Evolutionary conservation across 53 echinoderm and acorn worm species (phyloP).

Genomic region (Antedon mediterranea): DNA sequence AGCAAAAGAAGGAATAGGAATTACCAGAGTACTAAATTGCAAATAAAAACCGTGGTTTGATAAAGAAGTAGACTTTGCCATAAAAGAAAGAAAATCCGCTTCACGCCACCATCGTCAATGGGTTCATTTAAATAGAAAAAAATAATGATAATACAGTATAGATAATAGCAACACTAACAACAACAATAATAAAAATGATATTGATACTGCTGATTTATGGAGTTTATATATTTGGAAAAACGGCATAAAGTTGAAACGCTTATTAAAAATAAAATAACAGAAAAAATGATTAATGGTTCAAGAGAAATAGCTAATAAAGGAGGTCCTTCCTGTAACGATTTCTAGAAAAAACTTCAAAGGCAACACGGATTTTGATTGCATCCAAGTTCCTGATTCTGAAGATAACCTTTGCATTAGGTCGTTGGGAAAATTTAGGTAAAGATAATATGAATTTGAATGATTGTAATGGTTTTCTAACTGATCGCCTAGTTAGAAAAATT

Average conservation of each 20-base stretch:
- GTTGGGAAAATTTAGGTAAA: background rate
- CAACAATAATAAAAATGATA: background rate
- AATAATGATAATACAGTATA: background rate
- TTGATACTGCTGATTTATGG: background rate
- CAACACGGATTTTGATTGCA: background rate
- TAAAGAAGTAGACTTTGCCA: background rate
- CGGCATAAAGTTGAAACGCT: background rate
- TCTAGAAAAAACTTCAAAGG: background rate
- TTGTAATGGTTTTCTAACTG: background rate
- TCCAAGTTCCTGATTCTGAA: background rate
- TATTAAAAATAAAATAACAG: background rate
- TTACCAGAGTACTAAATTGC: background rate
- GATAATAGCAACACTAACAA: background rate
- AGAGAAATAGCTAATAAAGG: background rate
- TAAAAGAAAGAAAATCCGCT: background rate
- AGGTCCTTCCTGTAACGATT: background rate
- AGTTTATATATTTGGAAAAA: background rate
- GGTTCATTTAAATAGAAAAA: background rate
- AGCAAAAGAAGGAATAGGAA: background rate
- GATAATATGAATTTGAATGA: background rate
- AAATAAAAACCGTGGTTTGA: background rate
- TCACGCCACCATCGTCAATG: background rate
- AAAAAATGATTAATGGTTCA: background rate
- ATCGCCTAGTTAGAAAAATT: background rate
- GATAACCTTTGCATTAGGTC: background rate